These are phyloP conservation scores for Platerodrilus igneus DNA, from an alignment of 2,888 invertebrate species.

Conservation along the genomic window DNA sequence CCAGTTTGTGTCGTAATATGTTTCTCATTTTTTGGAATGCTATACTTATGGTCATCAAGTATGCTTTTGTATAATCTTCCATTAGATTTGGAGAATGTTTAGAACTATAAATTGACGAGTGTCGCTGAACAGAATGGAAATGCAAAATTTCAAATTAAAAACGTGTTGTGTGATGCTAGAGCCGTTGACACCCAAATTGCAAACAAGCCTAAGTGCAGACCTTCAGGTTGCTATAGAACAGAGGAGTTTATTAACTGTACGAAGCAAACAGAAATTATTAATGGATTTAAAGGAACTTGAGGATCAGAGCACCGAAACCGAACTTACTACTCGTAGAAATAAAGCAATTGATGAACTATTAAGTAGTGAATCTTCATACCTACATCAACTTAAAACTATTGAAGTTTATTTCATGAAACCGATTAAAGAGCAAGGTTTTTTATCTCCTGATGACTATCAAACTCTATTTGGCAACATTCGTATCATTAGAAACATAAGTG, in stretches of 20 bases:
- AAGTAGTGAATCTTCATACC: constrained; percentile 64
- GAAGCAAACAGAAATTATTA: constrained; percentile 58
- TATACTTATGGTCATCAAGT: too few species aligned
- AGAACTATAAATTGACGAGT: too few species aligned
- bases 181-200: constrained; percentile 56
- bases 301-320: constrained; percentile 33
- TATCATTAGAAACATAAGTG: constrained; percentile 60
- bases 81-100: too few species aligned
- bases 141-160: constrained; percentile 15
- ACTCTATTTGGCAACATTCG: constrained; percentile 61
- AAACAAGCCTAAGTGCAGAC: constrained; percentile 55
- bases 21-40: too few species aligned
- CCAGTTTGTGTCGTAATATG: too few species aligned
- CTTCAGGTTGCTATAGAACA: constrained; percentile 57
- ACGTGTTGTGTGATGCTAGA: constrained; percentile 28
- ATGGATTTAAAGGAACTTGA: constrained; percentile 52
- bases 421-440: constrained; percentile 50
- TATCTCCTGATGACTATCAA: constrained; percentile 51
- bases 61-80: too few species aligned
- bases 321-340: constrained; percentile 41
- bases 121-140: not conserved
- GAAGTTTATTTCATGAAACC: constrained; percentile 62
- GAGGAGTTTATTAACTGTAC: constrained; percentile 58
- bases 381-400: constrained; percentile 61
- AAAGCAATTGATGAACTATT: constrained; percentile 65